Evolutionary conservation across 2,888 invertebrate species (phyloP).

Genomic region (Xanthorhoe spadicearia): DNA sequence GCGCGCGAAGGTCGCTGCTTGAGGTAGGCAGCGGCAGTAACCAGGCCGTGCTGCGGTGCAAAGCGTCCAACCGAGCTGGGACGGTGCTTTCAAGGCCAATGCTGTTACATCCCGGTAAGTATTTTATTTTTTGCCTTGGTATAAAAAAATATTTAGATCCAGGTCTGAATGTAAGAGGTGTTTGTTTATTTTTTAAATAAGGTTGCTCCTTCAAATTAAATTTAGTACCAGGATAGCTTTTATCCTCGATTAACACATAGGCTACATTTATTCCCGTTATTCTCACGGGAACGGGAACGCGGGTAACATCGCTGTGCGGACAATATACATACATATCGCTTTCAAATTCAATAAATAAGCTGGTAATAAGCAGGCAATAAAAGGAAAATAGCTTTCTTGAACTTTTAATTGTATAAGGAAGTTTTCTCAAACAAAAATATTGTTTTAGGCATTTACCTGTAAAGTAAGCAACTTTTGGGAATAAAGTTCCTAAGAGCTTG

Average conservation of each 20-base stretch:
- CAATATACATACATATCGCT: too few species aligned
- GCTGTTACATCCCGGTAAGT: conserved; percentile 76
- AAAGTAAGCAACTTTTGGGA: conserved; percentile 1
- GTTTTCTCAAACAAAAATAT: neutral
- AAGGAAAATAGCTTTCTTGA: neutral
- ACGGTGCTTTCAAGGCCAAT: conserved; percentile 74
- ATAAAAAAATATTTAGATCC: too few species aligned
- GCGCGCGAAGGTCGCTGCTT: conserved; percentile 71
- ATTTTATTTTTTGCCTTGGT: too few species aligned
- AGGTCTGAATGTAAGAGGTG: too few species aligned
- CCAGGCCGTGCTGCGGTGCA: conserved; percentile 69
- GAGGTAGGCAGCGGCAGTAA: conserved; percentile 72
- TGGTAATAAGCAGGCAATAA: neutral
- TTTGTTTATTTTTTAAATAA: neutral
- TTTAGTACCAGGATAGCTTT: too few species aligned
- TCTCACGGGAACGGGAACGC: too few species aligned
- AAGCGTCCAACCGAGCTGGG: conserved; percentile 74
- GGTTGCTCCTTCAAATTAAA: too few species aligned
- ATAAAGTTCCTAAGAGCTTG: conserved; percentile 5
- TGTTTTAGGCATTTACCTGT: conserved; percentile 5
- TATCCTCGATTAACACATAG: too few species aligned
- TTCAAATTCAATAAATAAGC: too few species aligned
- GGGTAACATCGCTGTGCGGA: too few species aligned
- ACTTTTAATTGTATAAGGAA: neutral
- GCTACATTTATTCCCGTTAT: too few species aligned